Percentiles rank a stretch among this genome's conserved stretches.
phyloP scores from a whole-genome alignment of 2,888 invertebrate species.

The Rotaria magnacalcarata region DNA sequence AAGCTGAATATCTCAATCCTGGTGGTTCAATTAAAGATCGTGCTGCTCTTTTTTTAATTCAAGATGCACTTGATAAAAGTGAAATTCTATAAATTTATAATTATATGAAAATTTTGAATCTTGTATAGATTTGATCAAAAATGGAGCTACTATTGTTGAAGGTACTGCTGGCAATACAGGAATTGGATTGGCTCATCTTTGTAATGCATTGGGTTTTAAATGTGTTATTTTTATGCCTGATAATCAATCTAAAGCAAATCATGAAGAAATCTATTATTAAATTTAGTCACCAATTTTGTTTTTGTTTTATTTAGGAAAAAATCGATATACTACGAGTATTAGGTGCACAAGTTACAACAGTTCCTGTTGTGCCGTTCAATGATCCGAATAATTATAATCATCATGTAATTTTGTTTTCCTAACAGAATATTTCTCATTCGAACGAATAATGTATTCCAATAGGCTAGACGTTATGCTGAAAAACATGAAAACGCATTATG shows the following conservation, averaged over 20 bases:
- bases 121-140: constrained; percentile 50
- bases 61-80: constrained; percentile 55
- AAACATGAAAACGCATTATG: constrained; percentile 57
- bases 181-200: constrained; percentile 59
- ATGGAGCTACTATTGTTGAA: constrained; percentile 58
- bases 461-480: constrained; percentile 56
- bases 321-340: constrained; percentile 55
- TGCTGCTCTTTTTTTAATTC: constrained; percentile 56
- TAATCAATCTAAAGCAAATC: constrained; percentile 54
- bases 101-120: constrained; percentile 34
- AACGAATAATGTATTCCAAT: background rate
- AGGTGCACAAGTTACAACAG: constrained; percentile 55
- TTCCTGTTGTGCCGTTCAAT: constrained; percentile 56
- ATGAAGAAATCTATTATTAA: too few relatives aligned
- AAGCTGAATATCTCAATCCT: constrained; percentile 59
- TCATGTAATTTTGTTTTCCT: constrained; percentile 48
- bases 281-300: background rate
- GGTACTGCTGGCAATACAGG: constrained; percentile 60
- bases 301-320: constrained; percentile 51
- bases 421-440: background rate
- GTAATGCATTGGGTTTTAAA: constrained; percentile 56
- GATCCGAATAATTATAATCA: constrained; percentile 58
- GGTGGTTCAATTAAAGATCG: constrained; percentile 59
- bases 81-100: constrained; percentile 4
- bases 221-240: constrained; percentile 60